phyloP scores from a whole-genome alignment of 2,113 vertebrate species.

The Mobula hypostoma region DNA sequence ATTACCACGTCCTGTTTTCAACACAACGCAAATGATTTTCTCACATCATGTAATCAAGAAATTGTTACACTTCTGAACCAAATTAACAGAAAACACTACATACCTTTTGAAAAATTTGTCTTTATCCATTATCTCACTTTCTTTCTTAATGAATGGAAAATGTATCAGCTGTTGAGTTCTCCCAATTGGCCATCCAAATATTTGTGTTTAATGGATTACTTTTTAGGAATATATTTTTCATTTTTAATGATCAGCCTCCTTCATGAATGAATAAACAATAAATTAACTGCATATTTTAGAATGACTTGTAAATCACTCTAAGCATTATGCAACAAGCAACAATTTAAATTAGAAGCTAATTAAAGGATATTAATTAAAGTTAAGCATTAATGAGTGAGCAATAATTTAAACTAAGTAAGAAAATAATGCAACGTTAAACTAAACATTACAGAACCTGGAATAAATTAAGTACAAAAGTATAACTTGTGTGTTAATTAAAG shows the following conservation, averaged over 20 bases:
- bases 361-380: background rate
- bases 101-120: background rate
- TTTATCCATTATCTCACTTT: background rate
- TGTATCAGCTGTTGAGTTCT: background rate
- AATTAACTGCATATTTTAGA: background rate
- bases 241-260: background rate
- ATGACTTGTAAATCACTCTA: background rate
- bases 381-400: background rate
- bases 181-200: background rate
- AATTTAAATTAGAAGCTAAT: constrained; percentile 14
- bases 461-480: background rate
- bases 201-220: background rate
- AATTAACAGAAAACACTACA: background rate
- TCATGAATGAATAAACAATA: background rate
- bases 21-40: background rate
- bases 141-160: background rate
- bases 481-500: background rate
- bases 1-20: background rate
- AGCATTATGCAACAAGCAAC: background rate
- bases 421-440: background rate
- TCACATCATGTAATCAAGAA: background rate
- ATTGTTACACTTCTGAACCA: background rate
- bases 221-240: background rate
- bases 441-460: background rate
- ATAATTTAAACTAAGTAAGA: background rate